Evolutionary conservation across 2,113 vertebrate species (phyloP).

Genomic region (Bambusicola thoracicus): DNA sequence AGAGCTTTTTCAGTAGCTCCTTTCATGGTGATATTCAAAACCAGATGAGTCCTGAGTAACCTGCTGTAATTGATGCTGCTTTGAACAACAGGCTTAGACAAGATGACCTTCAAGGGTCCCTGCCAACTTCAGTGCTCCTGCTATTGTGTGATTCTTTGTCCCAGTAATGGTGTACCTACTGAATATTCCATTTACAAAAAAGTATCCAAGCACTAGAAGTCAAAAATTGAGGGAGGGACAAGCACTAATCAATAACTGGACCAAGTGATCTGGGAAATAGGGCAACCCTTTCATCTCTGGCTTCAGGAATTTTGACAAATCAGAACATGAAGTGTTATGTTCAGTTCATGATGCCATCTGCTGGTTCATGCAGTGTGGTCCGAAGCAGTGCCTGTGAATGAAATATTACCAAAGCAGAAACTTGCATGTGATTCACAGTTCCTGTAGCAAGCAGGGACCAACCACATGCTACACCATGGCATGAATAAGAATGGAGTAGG

Average conservation of each 20-base stretch:
- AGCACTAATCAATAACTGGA: neutral
- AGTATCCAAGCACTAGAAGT: neutral
- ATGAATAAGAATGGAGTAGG: neutral
- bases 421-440: neutral
- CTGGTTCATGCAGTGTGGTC: neutral
- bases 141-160: neutral
- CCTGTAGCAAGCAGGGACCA: neutral
- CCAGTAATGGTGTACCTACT: neutral
- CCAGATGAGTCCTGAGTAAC: neutral
- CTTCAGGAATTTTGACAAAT: neutral
- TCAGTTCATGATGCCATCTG: neutral
- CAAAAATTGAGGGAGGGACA: neutral
- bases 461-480: rapidly evolving
- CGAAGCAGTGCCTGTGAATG: neutral
- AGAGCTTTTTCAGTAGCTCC: neutral
- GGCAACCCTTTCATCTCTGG: neutral
- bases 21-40: neutral
- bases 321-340: neutral
- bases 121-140: neutral
- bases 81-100: neutral
- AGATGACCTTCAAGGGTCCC: neutral
- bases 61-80: neutral
- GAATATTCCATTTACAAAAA: neutral
- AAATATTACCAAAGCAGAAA: neutral
- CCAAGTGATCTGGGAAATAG: neutral